Base-by-base conservation (phyloP, 2,888 invertebrate genomes). In the Ichneumoninae sp. region DNA sequence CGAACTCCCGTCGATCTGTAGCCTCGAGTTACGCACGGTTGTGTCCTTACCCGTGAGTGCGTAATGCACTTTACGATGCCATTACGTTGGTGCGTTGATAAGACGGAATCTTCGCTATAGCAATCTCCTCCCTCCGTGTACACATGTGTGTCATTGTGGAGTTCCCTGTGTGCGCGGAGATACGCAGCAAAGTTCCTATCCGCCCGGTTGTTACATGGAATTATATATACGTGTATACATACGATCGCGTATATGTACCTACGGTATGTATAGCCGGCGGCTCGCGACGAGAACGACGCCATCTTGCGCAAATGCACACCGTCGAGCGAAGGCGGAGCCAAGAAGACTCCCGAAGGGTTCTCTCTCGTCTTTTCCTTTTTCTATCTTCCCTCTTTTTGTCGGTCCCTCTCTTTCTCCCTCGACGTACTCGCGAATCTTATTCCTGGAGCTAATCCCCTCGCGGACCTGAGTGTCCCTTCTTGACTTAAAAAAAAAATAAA, bases 281-380 rank as follows among this genome's bases (percentile, higher is more conserved):
- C 74, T 80, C 82, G 81, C 81, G 81, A 85, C 82, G 86, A 86
- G 88, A 84, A 81, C 89, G 93, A 91, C 93, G 93, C 93, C 93
- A 93, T 93, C 93, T 93, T 93, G 93, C 91, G 93, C 93, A 92
- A 92, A 93, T 91, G 92, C 90, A 90, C 90, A 91, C 79, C 90
- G 89, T 90, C 92, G 88, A 91, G 89, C 89, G 93, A 93, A 93
- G 93, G 93, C 93, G 93, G 93, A 93, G 93, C 92, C 90, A 92
- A 80, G 83, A 80, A 84, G 87, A 84, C 88, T 89, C 88, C 79
- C 87, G 87, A 85, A 81, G 89, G 87, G 88, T 88, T 86, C 86
- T 85, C 85, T 88, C 86, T 84, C 85, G 83, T 83, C 80, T 57
- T 79, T 63, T 75, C 74, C 81, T 71, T 76, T 66, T 66, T 66